Evolutionary conservation across 2,113 vertebrate species (phyloP).

Genomic region (Alethe castanea): DNA sequence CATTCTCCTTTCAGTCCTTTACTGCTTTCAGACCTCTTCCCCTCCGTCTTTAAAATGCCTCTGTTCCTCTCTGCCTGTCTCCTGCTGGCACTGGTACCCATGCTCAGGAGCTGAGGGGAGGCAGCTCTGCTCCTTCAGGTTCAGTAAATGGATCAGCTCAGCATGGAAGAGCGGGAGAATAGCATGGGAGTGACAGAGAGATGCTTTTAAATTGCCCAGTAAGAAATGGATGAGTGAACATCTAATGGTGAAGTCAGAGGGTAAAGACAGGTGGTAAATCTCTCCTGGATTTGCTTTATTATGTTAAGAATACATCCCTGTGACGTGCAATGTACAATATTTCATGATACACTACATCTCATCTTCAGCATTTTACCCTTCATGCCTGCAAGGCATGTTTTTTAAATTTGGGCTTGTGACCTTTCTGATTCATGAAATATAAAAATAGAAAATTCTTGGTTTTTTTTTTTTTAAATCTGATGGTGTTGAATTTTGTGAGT

Average conservation of each 20-base stretch:
- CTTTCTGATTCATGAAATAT: background rate
- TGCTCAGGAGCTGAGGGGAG: background rate
- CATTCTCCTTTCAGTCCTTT: background rate
- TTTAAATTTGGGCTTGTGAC: background rate
- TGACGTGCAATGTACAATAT: background rate
- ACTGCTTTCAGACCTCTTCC: background rate
- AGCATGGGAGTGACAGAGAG: background rate
- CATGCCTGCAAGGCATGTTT: background rate
- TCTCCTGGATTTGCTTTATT: background rate
- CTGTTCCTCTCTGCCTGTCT: background rate
- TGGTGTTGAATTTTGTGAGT: background rate
- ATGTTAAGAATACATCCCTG: background rate
- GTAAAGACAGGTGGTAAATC: background rate
- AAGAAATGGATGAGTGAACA: background rate
- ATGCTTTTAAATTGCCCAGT: background rate
- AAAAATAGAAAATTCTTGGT: background rate
- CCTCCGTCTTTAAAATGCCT: background rate
- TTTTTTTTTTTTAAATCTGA: background rate
- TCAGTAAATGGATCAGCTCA: slow-evolving; percentile 23
- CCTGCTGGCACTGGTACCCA: background rate
- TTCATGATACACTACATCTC: background rate
- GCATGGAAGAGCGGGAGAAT: background rate
- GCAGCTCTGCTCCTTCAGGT: background rate
- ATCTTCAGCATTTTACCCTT: background rate
- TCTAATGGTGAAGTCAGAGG: background rate